These are phyloP conservation scores for Epinephelus fuscoguttatus DNA, from an alignment of 2,113 vertebrate genomes.

Conservation along the genomic window DNA sequence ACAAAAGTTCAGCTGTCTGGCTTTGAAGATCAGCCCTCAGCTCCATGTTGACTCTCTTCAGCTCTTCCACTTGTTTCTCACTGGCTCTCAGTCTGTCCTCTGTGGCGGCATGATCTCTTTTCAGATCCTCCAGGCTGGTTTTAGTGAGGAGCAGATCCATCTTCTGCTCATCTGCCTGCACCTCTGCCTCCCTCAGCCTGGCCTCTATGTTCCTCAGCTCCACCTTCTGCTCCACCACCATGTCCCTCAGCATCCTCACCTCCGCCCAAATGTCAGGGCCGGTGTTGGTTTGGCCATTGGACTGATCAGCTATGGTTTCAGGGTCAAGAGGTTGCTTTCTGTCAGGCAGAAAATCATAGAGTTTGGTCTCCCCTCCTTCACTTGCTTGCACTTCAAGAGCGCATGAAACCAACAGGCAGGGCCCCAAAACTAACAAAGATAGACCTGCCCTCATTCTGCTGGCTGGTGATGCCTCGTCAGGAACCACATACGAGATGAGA, in stretches of 20 bases:
- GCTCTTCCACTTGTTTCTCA: neutral
- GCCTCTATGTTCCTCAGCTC: neutral
- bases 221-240: neutral
- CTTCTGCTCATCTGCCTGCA: slow-evolving; percentile 1
- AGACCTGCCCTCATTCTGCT: neutral
- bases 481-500: too few species aligned
- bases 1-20: neutral
- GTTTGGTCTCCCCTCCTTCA: neutral
- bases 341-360: neutral
- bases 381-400: neutral
- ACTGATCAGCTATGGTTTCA: neutral
- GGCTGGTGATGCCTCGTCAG: neutral
- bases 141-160: neutral
- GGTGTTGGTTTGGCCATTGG: neutral
- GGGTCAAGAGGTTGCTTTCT: neutral
- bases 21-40: neutral
- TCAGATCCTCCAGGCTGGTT: slow-evolving; percentile 7
- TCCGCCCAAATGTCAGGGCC: neutral
- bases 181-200: neutral
- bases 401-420: neutral
- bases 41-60: neutral
- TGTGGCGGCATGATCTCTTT: neutral
- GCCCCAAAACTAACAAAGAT: neutral
- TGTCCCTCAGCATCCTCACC: slow-evolving; percentile 17
- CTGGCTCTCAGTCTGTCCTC: neutral